Evolutionary conservation across 37 sponge, comb jelly and placozoan genomes (phyloP).

Genomic region (Aphrocallistes beatrix): DNA sequence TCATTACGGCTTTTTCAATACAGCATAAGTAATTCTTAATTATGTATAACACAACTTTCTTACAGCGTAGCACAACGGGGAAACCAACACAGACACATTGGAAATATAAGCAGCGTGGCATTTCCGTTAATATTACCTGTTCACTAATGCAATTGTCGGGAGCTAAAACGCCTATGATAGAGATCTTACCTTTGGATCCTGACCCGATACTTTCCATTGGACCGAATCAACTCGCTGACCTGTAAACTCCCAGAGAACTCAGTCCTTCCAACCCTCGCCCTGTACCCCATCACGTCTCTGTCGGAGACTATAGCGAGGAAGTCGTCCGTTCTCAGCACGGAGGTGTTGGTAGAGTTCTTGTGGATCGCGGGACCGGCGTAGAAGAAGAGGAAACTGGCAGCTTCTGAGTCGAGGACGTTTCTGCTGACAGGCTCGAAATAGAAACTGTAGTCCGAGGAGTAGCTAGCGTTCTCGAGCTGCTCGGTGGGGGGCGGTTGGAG

Average conservation of each 20-base stretch:
- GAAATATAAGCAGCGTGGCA: too few species aligned
- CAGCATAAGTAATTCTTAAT: too few species aligned
- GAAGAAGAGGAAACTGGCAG: neutral
- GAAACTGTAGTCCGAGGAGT: neutral
- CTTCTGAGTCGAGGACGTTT: neutral
- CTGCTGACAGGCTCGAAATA: neutral
- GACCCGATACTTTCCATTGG: neutral
- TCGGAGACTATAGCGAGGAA: neutral
- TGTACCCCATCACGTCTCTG: neutral
- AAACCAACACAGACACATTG: too few species aligned
- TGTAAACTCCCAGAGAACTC: neutral
- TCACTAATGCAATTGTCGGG: too few species aligned
- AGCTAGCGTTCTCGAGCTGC: neutral
- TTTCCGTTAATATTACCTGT: too few species aligned
- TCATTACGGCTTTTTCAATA: too few species aligned
- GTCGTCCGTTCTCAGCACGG: neutral
- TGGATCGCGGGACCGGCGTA: neutral
- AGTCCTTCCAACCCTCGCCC: neutral
- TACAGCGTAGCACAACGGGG: too few species aligned
- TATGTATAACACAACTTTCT: too few species aligned
- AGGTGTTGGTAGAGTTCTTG: neutral
- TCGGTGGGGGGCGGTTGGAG: neutral
- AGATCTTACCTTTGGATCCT: neutral
- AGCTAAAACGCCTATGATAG: too few species aligned
- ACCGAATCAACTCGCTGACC: neutral